Evolutionary conservation across 2,797 vertebrate species (phyloP).

Genomic region (Enteromius thamalakanensis): DNA sequence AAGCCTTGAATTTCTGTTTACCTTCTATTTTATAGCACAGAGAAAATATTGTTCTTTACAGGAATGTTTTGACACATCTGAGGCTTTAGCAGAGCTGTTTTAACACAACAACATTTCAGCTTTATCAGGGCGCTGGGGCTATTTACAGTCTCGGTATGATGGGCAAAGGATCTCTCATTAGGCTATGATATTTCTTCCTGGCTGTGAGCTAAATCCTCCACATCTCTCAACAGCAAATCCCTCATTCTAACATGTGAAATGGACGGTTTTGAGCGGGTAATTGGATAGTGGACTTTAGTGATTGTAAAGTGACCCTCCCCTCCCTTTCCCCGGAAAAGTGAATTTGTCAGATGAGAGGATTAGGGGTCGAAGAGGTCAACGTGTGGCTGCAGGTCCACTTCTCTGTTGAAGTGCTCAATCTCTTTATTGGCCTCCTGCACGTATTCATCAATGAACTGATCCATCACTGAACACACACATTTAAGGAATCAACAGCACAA

Average conservation of each 20-base stretch:
- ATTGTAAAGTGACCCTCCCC: slow-evolving; percentile 52
- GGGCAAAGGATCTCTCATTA: slow-evolving; percentile 48
- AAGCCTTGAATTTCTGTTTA: background rate
- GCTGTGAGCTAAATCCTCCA: slow-evolving; percentile 36
- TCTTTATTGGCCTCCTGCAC: slow-evolving; percentile 89
- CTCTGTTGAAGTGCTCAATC: slow-evolving; percentile 90
- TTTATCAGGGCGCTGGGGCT: slow-evolving; percentile 17
- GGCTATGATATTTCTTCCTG: slow-evolving; percentile 15
- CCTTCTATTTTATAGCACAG: background rate
- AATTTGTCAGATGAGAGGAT: slow-evolving; percentile 51
- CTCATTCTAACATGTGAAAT: slow-evolving; percentile 29
- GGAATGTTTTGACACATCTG: slow-evolving; percentile 21
- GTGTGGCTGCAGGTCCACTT: slow-evolving; percentile 87
- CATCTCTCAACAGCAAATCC: slow-evolving; percentile 30
- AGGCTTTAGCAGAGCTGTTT: background rate
- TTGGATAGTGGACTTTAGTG: slow-evolving; percentile 47
- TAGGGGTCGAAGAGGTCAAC: slow-evolving; percentile 88
- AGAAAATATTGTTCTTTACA: background rate
- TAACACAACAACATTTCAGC: background rate
- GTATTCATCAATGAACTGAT: slow-evolving; percentile 91
- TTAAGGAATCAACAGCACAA: slow-evolving; percentile 74
- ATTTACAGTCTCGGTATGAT: slow-evolving; percentile 28
- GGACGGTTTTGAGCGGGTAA: slow-evolving; percentile 37
- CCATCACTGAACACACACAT: slow-evolving; percentile 84
- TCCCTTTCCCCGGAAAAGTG: slow-evolving; percentile 23